Base-by-base conservation (phyloP, 2,113 vertebrate species). In the Hypocryptadius cinnamomeus region DNA sequence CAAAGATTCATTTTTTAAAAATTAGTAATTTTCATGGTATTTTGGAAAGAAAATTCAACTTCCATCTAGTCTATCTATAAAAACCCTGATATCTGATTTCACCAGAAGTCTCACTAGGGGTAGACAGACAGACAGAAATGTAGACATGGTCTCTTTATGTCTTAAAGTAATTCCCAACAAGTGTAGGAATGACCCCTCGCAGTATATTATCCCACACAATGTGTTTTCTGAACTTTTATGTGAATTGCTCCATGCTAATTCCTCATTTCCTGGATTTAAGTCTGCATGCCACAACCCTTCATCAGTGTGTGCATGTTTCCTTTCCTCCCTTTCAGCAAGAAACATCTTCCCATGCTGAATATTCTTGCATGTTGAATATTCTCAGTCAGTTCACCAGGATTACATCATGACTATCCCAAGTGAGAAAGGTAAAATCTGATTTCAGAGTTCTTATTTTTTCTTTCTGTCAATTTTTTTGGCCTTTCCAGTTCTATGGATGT, bases 41-140 rank as follows among this genome's bases (percentile, higher is more conserved):
- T 93, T 93, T 83, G 51, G 57, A 89, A 54, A 77, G 79, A 56
- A 94, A 83, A 83, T 85, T 85, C 80, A 53, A 53, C 44, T 72
- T 92, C 69, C 80, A 72, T 91, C 81, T 87, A 89, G 85, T 83
- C 48, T 74, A 37, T 51, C 53, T 64, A 57, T 47, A 89, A 94
- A 92, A 74, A 2, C 5, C 3, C 22, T 39, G 25, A 10, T 89
- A 80, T 69, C 79, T 71, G n/a, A 69, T 94, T 96, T 92, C 82
- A 92, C 79, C 80, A 90, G 53, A 91, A 86, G 33, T 51, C 72
- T 79, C 79, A 78, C 54, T 83, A 27, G 4, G 15, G 48, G 79
- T 65, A 83, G 83, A 27, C 79, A 95, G 91, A 87, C 54, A 80
- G 79, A 93, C 64, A 96, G 86, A 92, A 94, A 77, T 27, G 50